Base-by-base conservation (phyloP, 2,797 vertebrate genomes). In the Urophycis tenuis region DNA sequence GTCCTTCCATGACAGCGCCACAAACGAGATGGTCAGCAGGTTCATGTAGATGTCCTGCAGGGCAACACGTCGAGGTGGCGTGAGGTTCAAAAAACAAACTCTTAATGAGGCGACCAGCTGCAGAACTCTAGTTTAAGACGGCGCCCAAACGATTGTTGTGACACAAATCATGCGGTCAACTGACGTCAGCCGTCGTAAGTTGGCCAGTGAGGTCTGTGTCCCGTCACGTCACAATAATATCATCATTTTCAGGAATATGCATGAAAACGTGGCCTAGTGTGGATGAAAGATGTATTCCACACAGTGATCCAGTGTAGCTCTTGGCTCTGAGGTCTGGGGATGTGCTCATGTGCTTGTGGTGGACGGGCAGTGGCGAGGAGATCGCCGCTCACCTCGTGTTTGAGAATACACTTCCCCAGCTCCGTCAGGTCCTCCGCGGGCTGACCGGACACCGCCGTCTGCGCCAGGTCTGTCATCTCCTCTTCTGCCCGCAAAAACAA, bases 1-100 rank as follows among this genome's bases (percentile, higher is more conserved):
- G 87, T 99, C 97, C 81, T 95, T 97, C 97, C 97, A 99, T 15
- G 95, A 95, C 36, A 99, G 91, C 0, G 95, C 96, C 45, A 93
- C 95, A 88, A 95, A 99, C 49, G 95, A 94, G 70, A 96, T 95
- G 72, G 95, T 95, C 85, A 99, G 82, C 22, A 98, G 84, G 0
- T 92, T 94, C 81, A 95, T 95, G 83, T 95, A 98, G 76, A 96
- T 94, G 73, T 94, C 94, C 97, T 99, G 87, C 31, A 67, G n/a
- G 29, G 25, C 8, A 67, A 49, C 41, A 49, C 14, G 39, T 2
- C 3, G 5, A 71, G 14, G 5, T 14, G 69, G 31, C 14, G 33
- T 4, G 30, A 70, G 25, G 25, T 31, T 2, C 31, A 12, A 10
- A 67, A 5, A 15, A 41, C 1, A 14, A 1, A 41, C 0, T 7